Percentiles rank a stretch among this genome's conserved stretches.
These are phyloP conservation scores for Dascillus cervinus DNA, from an alignment of 2,888 invertebrate genomes.

Conservation along the genomic window DNA sequence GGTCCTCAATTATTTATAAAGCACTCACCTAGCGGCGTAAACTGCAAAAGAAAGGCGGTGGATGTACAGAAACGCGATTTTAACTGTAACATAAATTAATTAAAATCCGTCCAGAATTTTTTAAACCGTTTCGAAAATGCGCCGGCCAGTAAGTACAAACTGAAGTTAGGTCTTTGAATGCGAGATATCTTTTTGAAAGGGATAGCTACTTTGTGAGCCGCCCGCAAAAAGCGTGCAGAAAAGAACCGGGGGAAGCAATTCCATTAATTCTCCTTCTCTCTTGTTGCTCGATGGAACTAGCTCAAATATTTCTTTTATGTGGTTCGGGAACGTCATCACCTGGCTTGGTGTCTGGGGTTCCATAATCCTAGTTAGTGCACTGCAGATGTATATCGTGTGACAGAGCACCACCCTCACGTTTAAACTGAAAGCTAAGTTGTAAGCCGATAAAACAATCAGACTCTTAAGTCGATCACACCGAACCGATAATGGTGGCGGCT, in stretches of 20 bases:
- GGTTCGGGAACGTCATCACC: constrained; percentile 25
- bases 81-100: no score
- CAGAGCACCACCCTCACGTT: no score
- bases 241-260: constrained; percentile 25
- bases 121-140: no score
- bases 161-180: no score
- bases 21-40: constrained; percentile 1
- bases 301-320: constrained; percentile 15
- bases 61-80: no score
- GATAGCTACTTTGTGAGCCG: constrained; percentile 8
- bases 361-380: constrained; percentile 14
- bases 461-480: neutral
- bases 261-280: constrained; percentile 25
- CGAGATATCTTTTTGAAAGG: no score
- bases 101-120: no score
- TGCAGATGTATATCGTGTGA: no score
- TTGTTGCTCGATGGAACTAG: constrained; percentile 17
- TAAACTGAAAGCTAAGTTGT: neutral
- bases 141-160: no score
- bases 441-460: neutral
- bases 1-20: constrained; percentile 17
- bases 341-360: constrained; percentile 23
- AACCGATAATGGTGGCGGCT: no score
- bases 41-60: constrained; percentile 1
- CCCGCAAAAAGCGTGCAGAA: constrained; percentile 11